Percentiles rank a stretch among this genome's conserved stretches.
phyloP scores from a whole-genome alignment of 2,888 invertebrate species.

The Xylocampa areola region DNA sequence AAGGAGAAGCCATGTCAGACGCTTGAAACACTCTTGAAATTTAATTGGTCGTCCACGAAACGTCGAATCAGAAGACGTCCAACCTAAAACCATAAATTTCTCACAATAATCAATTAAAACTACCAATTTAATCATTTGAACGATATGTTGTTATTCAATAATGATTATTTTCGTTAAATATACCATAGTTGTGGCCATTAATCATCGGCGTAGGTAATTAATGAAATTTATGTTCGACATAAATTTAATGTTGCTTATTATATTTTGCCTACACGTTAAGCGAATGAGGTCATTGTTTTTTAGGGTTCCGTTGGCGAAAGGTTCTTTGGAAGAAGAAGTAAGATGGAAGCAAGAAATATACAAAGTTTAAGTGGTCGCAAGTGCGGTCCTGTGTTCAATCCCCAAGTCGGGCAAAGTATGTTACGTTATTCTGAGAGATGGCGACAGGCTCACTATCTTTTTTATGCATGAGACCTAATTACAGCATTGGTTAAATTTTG shows the following conservation, averaged over 20 bases:
- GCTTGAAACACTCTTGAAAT: too few relatives aligned
- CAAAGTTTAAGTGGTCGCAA: too few relatives aligned
- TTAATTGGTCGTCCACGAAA: too few relatives aligned
- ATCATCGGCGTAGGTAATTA: constrained; percentile 84
- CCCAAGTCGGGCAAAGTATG: too few relatives aligned
- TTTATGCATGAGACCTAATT: too few relatives aligned
- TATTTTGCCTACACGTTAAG: constrained; percentile 70
- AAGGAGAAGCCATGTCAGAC: too few relatives aligned
- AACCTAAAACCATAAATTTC: too few relatives aligned
- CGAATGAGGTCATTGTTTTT: constrained; percentile 74
- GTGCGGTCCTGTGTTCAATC: too few relatives aligned
- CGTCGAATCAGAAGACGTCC: too few relatives aligned
- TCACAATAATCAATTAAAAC: constrained; percentile 45
- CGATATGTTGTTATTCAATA: constrained; percentile 73
- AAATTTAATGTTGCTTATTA: constrained; percentile 79
- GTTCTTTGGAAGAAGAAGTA: neutral
- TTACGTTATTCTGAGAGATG: too few relatives aligned
- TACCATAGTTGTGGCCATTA: constrained; percentile 77
- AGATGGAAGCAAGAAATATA: neutral
- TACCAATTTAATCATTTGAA: constrained; percentile 57
- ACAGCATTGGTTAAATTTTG: too few relatives aligned
- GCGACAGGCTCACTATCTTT: too few relatives aligned
- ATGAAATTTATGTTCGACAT: constrained; percentile 84
- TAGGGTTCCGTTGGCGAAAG: constrained; percentile 41
- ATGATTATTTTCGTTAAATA: constrained; percentile 78